phyloP scores from a whole-genome alignment of 2,888 invertebrate species.

The Philereme transversata region DNA sequence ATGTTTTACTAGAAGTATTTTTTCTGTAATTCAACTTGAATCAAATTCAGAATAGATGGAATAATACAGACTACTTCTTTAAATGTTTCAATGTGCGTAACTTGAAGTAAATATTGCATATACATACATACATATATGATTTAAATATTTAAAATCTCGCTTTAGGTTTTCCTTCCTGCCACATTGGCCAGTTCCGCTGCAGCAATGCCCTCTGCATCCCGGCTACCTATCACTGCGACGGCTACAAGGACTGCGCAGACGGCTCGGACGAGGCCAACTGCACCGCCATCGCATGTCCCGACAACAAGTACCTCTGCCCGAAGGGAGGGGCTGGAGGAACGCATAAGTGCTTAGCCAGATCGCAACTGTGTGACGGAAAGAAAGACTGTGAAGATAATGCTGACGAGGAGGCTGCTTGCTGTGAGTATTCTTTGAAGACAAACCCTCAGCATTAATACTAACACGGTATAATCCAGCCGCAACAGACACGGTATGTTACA shows the following conservation, averaged over 20 bases:
- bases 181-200: conserved; percentile 96
- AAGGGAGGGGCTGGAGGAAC: conserved; percentile 87
- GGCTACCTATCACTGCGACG: conserved; percentile 92
- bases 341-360: conserved; percentile 94
- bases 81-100: too few species aligned
- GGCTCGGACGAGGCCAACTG: conserved; percentile 95
- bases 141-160: too few species aligned
- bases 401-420: conserved; percentile 94
- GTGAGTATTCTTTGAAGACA: conserved; percentile 82
- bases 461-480: too few species aligned
- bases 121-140: too few species aligned
- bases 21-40: too few species aligned
- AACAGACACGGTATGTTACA: too few species aligned
- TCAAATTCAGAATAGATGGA: too few species aligned
- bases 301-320: conserved; percentile 95
- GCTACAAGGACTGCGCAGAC: conserved; percentile 95
- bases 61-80: too few species aligned
- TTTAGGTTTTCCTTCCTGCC: conserved; percentile 94
- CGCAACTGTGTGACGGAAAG: conserved; percentile 95
- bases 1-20: too few species aligned
- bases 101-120: too few species aligned
- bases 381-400: conserved; percentile 95
- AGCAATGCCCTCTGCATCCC: conserved; percentile 97
- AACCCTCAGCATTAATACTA: too few species aligned
- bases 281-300: conserved; percentile 93